Percentiles rank a stretch among this genome's conserved stretches.
Conservation (phyloP, 1,140 invertebrate species). For the Pseudomyrmex sp. region DNA sequence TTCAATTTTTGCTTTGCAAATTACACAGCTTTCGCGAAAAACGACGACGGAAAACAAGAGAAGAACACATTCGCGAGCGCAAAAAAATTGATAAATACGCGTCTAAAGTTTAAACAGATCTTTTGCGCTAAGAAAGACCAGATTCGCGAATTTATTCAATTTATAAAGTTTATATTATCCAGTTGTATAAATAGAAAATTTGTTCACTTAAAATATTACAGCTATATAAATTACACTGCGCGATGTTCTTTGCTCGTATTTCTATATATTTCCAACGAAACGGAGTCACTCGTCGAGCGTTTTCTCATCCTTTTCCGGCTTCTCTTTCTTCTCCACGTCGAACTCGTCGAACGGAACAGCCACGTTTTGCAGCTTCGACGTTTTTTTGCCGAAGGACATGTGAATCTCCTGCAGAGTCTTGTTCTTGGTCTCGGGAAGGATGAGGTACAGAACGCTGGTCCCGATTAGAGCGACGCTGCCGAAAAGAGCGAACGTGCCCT, state of each 20-base stretch:
- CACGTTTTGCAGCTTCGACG: background rate
- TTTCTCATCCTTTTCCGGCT: background rate
- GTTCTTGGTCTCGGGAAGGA: slow-evolving; percentile 93
- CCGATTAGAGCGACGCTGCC: slow-evolving; percentile 88
- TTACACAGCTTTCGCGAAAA: slow-evolving; percentile 7
- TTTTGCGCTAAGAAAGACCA: background rate
- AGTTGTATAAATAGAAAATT: background rate
- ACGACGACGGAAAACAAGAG: background rate
- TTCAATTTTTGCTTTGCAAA: background rate
- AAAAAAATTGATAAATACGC: background rate
- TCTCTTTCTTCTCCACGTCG: background rate
- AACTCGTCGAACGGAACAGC: background rate
- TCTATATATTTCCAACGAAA: background rate
- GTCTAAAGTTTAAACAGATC: too few relatives aligned
- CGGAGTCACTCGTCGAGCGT: background rate
- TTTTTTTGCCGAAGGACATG: slow-evolving; percentile 81
- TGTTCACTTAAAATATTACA: too few relatives aligned
- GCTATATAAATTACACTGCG: background rate
- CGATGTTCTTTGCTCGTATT: background rate
- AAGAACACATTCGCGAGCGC: background rate
- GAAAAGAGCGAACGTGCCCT: slow-evolving; percentile 89
- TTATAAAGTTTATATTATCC: background rate
- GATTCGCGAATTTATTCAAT: background rate
- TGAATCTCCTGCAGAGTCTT: slow-evolving; percentile 92
- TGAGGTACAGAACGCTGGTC: slow-evolving; percentile 87